Percentiles rank a stretch among this genome's conserved stretches.
Conservation (phyloP, 2,888 invertebrate genomes). For the Eristalis arbustorum region DNA sequence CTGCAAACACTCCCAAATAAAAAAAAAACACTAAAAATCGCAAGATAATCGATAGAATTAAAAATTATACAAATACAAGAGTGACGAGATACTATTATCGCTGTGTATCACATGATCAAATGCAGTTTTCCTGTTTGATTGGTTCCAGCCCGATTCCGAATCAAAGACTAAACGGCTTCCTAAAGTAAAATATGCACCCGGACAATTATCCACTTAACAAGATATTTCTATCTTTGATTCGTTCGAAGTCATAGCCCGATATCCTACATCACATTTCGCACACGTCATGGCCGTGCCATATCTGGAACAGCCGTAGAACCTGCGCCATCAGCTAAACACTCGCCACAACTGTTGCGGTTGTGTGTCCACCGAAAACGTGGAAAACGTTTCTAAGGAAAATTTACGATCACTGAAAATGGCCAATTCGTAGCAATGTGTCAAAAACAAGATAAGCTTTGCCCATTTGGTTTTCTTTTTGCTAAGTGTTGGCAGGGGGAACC, state of each 20-base stretch:
- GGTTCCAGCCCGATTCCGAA: background rate
- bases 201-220: slow-evolving; percentile 51
- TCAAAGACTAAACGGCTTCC: background rate
- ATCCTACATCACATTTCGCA: slow-evolving; percentile 21
- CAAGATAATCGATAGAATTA: no score
- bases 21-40: no score
- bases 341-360: slow-evolving; percentile 1
- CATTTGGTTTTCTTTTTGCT: slow-evolving; percentile 16
- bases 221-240: slow-evolving; percentile 47
- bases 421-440: slow-evolving; percentile 71
- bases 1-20: no score
- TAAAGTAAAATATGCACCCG: slow-evolving; percentile 51
- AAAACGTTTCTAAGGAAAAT: slow-evolving; percentile 50
- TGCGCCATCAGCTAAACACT: slow-evolving; percentile 20
- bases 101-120: background rate
- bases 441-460: slow-evolving; percentile 66
- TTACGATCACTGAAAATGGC: slow-evolving; percentile 68
- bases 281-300: slow-evolving; percentile 43
- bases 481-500: slow-evolving; percentile 49
- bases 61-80: background rate
- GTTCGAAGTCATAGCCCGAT: slow-evolving; percentile 1
- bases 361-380: slow-evolving; percentile 30
- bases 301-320: slow-evolving; percentile 54
- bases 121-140: background rate
- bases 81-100: background rate